Percentiles rank a stretch among this genome's conserved stretches.
Evolutionary conservation across 2,113 vertebrate species (phyloP).

Genomic region (Toxostoma redivivum): DNA sequence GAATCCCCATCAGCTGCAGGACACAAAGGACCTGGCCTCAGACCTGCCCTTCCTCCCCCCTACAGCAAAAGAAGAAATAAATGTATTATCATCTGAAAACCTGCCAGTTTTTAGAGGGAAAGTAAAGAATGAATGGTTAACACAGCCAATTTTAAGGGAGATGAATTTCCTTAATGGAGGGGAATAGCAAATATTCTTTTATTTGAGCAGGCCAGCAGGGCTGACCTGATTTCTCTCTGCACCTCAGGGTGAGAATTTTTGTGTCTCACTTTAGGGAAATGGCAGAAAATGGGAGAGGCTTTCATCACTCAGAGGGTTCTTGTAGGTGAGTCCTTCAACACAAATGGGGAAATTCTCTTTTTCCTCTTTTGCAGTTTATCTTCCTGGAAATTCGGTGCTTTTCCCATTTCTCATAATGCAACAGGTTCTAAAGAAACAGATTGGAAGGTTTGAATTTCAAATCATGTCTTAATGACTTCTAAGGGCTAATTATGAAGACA

Average conservation of each 20-base stretch:
- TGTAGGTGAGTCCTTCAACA: not conserved
- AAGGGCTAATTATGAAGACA: not conserved
- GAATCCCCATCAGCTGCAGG: not conserved
- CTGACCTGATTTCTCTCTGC: not conserved
- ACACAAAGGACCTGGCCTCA: not conserved
- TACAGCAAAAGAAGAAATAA: not conserved
- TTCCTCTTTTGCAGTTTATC: not conserved
- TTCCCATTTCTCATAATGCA: not conserved
- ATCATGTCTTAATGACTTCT: not conserved
- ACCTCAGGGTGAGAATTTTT: not conserved
- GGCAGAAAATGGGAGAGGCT: not conserved
- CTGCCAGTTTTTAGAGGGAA: not conserved
- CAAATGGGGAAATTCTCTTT: not conserved
- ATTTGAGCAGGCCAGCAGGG: not conserved
- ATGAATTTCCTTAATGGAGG: not conserved
- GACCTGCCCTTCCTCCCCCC: not conserved
- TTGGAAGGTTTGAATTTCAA: not conserved
- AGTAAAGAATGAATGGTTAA: not conserved
- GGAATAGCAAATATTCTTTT: not conserved
- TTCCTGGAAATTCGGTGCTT: not conserved
- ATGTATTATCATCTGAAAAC: not conserved
- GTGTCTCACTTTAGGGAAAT: not conserved
- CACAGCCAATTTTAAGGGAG: not conserved
- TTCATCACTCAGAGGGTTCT: not conserved
- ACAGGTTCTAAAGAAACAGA: not conserved